Evolutionary conservation across 2,888 invertebrate genomes (phyloP).

Genomic region (Abrostola triplasia): DNA sequence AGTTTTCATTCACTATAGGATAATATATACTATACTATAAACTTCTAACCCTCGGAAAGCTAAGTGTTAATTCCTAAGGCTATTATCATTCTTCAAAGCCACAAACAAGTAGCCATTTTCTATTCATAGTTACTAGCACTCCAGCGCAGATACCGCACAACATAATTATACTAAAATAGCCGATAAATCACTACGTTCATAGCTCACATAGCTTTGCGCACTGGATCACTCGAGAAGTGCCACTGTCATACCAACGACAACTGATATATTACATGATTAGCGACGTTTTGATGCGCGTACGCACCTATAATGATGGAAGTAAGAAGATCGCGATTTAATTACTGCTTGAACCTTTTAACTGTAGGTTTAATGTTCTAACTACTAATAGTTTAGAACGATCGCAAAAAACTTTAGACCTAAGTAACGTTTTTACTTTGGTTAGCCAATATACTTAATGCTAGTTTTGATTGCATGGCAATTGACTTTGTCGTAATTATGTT

Average conservation of each 20-base stretch:
- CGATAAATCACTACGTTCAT: conserved; percentile 13
- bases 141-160: conserved; percentile 2
- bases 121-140: conserved; percentile 2
- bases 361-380: not conserved
- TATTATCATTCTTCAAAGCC: not conserved
- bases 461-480: too few relatives aligned
- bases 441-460: too few relatives aligned
- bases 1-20: too few relatives aligned
- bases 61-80: not conserved
- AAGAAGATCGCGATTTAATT: not conserved
- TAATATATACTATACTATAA: too few relatives aligned
- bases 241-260: conserved; percentile 47
- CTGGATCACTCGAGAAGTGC: conserved; percentile 50
- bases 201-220: conserved; percentile 22
- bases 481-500: too few relatives aligned
- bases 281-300: conserved; percentile 9
- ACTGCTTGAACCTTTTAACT: not conserved
- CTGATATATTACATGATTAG: conserved; percentile 52
- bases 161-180: conserved; percentile 4
- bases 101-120: conserved; percentile 3
- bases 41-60: too few relatives aligned
- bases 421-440: too few relatives aligned
- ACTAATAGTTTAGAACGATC: not conserved
- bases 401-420: too few relatives aligned
- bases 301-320: not conserved